Base-by-base conservation (phyloP, 2,888 invertebrate genomes). In the Trachelus tabidus region DNA sequence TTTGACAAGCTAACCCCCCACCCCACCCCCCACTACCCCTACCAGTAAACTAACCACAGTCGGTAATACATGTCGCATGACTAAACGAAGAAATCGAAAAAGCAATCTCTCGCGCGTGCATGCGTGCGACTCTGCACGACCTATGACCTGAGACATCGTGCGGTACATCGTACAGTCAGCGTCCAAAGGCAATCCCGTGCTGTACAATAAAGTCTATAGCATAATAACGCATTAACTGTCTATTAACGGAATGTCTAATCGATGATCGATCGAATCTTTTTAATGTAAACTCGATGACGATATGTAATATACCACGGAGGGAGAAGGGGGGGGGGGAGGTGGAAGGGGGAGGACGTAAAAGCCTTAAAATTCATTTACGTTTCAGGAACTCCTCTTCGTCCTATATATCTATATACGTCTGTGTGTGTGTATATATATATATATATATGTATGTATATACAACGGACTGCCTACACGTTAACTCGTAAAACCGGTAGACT, bases 401-500 rank as follows among this genome's bases (percentile, higher is more conserved):
- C 40, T 15, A 15, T 56, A 56, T 40, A 40, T 40, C 6, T 40
- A 23, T 40, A 40, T 40, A 33, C 31, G 3, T 35, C 3, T 35
- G 12, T 12, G 12, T 34, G 1, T 12, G 4, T 40, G 15, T 11
- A 11, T 37, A 3, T 40, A 56, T 23, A 56, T 40, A 6, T 6
- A 40, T 23, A 40, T 40, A 30, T 73, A 40, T 68, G 37, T 23
- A n/a, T 34, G 11, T 73, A 37, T 34, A 73, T 15, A 23, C 0
- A 69, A 80, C 78, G 74, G 37, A 81, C 78, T 74, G 37, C 76
- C 79, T 76, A 75, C 40, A 80, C 79, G 80, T 83, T 80, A 81
- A 76, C 84, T 84, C 86, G 81, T 84, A 84, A 84, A 87, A 83
- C 83, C 82, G 81, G 79, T 78, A 81, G 81, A 77, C 82, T 82